Conservation (phyloP, 2,888 invertebrate genomes). For the Exephanes ischioxanthus region DNA sequence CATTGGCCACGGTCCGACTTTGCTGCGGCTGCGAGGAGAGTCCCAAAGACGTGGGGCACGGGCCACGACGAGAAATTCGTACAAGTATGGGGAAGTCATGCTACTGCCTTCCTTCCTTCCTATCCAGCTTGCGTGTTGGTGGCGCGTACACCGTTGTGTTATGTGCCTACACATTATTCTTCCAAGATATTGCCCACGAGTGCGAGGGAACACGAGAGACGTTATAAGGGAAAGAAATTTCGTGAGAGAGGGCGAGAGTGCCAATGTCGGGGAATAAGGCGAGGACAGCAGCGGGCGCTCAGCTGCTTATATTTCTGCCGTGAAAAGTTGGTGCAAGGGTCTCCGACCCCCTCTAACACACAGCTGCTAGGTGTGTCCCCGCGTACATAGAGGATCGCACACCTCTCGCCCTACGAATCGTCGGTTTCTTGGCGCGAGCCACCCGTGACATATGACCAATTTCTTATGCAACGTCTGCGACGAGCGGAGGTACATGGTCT, state of each 20-base stretch:
- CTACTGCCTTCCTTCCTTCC: slow-evolving; percentile 10
- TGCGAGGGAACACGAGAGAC: slow-evolving; percentile 13
- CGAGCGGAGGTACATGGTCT: slow-evolving; percentile 3
- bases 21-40: slow-evolving; percentile 27
- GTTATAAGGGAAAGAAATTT: slow-evolving; percentile 36
- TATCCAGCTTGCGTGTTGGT: background rate
- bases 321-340: slow-evolving; percentile 76
- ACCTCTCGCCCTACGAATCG: slow-evolving; percentile 31
- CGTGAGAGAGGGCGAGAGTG: slow-evolving; percentile 42
- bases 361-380: slow-evolving; percentile 73
- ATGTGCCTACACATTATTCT: slow-evolving; percentile 7
- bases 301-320: slow-evolving; percentile 75
- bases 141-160: background rate
- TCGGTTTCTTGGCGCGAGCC: slow-evolving; percentile 50
- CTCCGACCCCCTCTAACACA: slow-evolving; percentile 76
- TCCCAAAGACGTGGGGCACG: slow-evolving; percentile 58
- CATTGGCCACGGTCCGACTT: slow-evolving; percentile 55
- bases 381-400: slow-evolving; percentile 39
- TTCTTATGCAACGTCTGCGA: slow-evolving; percentile 59
- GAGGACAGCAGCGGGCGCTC: slow-evolving; percentile 62
- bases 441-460: slow-evolving; percentile 50
- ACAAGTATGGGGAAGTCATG: background rate
- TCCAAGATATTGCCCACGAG: background rate
- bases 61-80: slow-evolving; percentile 37
- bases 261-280: slow-evolving; percentile 48